Evolutionary conservation across 2,888 invertebrate genomes (phyloP).

Genomic region (Aleiodes testaceus): DNA sequence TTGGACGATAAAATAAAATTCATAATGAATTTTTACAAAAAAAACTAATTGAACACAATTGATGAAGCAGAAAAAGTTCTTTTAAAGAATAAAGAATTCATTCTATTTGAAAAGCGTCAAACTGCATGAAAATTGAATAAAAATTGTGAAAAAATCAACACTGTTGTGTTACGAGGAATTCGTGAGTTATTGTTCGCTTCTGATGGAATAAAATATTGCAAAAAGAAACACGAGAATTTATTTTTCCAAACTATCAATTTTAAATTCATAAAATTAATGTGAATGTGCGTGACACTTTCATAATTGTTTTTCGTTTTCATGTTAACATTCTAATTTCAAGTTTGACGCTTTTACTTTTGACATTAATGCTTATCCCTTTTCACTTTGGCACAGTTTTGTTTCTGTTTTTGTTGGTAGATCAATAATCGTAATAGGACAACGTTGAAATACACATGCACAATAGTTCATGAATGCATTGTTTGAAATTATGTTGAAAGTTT

Average conservation of each 20-base stretch:
- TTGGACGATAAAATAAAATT: no score
- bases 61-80: no score
- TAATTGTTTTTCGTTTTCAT: neutral
- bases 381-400: neutral
- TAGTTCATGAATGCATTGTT: neutral
- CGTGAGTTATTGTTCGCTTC: neutral
- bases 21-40: no score
- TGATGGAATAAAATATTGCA: neutral
- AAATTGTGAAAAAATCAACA: no score
- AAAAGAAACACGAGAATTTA: neutral
- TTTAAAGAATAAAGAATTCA: no score
- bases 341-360: no score
- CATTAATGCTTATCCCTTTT: conserved; percentile 2
- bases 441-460: neutral
- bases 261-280: neutral
- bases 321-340: neutral
- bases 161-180: no score
- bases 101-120: no score
- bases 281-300: conserved; percentile 16
- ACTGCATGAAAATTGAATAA: no score
- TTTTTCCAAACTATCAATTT: neutral
- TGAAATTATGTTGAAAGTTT: neutral
- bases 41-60: no score
- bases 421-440: conserved; percentile 29
- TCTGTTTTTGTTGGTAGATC: conserved; percentile 28